Base-by-base conservation (phyloP, 1,140 invertebrate genomes). In the Potamilus streckersoni region DNA sequence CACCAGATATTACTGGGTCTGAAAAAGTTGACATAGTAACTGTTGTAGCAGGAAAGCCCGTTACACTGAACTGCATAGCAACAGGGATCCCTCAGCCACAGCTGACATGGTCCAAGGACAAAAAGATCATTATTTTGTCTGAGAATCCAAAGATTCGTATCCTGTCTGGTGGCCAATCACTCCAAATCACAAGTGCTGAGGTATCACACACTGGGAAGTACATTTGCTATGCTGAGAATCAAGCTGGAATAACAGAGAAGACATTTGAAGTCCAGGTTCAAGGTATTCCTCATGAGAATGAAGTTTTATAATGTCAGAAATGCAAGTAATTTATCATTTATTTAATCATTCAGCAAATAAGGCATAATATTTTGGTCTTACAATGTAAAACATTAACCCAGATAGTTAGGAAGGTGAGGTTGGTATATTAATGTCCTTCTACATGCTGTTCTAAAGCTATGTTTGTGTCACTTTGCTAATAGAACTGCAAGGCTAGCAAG, bases 1-100 rank as follows among this genome's bases (percentile, higher is more conserved):
- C 82, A 31, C 86, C 85, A 57, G 19, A 64, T 15, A 84, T 86
- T 19, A 38, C 69, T 13, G 78, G 76, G 2, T 78, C 77, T 15
- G 57, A 70, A 20, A 62, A 55, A 15, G 68, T 73, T 16, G 38
- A 56, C 12, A 62, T 80, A 20, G 76, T 85, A 31, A 79, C 97
- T 87, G 96, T 97, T 84, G 97, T 96, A 92, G 93, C 97, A 90
- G 96, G 83, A 1, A 71, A 82, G 2, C 62, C 79, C 15, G 79
- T 89, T 55, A 84, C 77, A 8, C 79, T 91, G 62, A 74, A 81
- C 67, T 92, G 92, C 81, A 84, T 89, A 71, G 90, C 88, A 0
- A 80, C 74, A 15, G 92, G 92, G 23, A 84, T 87, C 31, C 92
- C 92, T 15, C 72, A 82, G 31, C 91, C 92, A 16, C 72, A 78